Percentiles rank a stretch among this genome's conserved stretches.
phyloP scores from a whole-genome alignment of 2,797 vertebrate species.

The Anabas testudineus region DNA sequence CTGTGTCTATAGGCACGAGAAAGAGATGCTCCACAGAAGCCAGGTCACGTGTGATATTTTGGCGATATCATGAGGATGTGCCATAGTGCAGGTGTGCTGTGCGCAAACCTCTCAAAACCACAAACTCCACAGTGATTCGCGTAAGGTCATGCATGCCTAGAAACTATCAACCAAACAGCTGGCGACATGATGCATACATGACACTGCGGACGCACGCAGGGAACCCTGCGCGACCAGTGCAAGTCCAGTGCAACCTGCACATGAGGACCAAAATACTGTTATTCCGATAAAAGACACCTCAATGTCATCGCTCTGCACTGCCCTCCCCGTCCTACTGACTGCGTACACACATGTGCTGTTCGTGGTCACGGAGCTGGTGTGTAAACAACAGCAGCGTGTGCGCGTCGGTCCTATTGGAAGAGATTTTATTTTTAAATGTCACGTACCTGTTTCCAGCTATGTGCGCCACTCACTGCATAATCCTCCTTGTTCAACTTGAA shows the following conservation, averaged over 20 bases:
- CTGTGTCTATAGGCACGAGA: background rate
- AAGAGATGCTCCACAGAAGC: background rate
- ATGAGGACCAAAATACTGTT: conserved; percentile 16
- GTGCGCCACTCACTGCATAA: conserved; percentile 67
- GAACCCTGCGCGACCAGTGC: conserved; percentile 28
- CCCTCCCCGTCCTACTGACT: conserved; percentile 49
- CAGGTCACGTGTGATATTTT: conserved; percentile 6
- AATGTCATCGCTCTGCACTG: conserved; percentile 71
- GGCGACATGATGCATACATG: conserved; percentile 24
- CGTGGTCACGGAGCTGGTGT: conserved; percentile 11
- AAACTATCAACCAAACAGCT: conserved; percentile 17
- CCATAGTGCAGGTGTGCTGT: conserved; percentile 7
- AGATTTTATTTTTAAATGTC: conserved; percentile 24
- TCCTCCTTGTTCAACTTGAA: conserved; percentile 73
- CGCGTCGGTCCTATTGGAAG: conserved; percentile 31
- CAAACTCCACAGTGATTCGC: conserved; percentile 40
- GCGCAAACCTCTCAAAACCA: conserved; percentile 13
- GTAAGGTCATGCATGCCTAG: conserved; percentile 50
- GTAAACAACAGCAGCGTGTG: conserved; percentile 45
- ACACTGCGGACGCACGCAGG: conserved; percentile 22
- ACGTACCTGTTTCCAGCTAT: conserved; percentile 75
- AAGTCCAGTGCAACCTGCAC: conserved; percentile 24
- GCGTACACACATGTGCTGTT: conserved; percentile 53
- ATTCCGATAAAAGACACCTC: conserved; percentile 58
- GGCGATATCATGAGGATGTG: too few relatives aligned